Base-by-base conservation (phyloP, 2,113 vertebrate genomes). In the Erinaceus europaeus region DNA sequence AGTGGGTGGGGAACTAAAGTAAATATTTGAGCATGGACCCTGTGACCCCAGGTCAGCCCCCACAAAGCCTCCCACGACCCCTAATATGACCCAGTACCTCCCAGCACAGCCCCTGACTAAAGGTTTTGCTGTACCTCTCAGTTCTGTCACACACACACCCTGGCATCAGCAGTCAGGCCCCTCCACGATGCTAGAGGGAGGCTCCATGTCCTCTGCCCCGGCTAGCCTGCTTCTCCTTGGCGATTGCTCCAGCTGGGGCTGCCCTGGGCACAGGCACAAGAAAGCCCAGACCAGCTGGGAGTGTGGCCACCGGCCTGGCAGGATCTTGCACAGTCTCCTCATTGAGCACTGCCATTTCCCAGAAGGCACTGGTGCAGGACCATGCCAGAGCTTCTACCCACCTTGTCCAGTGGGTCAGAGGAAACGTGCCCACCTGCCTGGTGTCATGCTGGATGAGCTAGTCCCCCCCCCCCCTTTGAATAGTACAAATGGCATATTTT, bases 41-140 rank as follows among this genome's bases (percentile, higher is more conserved):
- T 21, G 2, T 68, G 57, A 25, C 17, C 34, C 36, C 42, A 17
- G 21, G n/a, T n/a, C n/a, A n/a, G n/a, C n/a, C n/a, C n/a, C n/a
- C n/a, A n/a, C 6, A 48, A 32, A 14, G 5, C 32, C 9, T 11
- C 0, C 1, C 4, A 4, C n/a, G 23, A 55, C 7, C 5, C 32
- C 29, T 27, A 18, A 42, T 46, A 48, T 29, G 6, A 9, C 18
- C 9, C 5, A 3, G 6, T 21, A 14, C 75, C 29, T 72, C 48
- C 72, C 6, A 4, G n/a, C 32, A 8, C 34, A 3, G 9, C 20
- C 32, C 46, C 52, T 64, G 11, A 48, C 32, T 0, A 1, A 1
- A n/a, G 29, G 42, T 67, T 2, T 20, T 20, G 53, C 65, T 15
- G 18, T 6, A 36, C 36, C 21, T 38, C 18, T n/a, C 4, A 1